Base-by-base conservation (phyloP, 2,113 vertebrate genomes). In the Empidonax alnorum region DNA sequence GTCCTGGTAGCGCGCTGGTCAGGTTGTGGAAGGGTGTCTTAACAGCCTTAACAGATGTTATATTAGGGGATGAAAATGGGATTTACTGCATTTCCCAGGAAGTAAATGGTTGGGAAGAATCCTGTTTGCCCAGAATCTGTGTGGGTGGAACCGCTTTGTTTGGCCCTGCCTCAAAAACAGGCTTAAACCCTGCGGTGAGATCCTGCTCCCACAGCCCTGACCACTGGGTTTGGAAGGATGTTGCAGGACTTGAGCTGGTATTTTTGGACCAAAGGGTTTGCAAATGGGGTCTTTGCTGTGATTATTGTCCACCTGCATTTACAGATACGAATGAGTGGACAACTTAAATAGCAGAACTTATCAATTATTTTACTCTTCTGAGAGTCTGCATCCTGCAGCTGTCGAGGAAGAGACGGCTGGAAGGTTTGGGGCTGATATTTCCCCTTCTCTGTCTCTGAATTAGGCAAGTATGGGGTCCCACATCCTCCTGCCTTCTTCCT, bases 401-500 rank as follows among this genome's bases (percentile, higher is more conserved):
- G 0, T 7, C 0, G 1, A 33, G 47, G 52, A 14, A 8, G 49
- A 8, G 0, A 2, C 2, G 12, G 12, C n/a, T 12, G 46, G 53
- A 27, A 5, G 25, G 6, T 0, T 63, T 55, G 16, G 4, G 14
- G 31, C 20, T n/a, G 67, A 16, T 27, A 15, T 62, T 74, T 87
- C 44, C 6, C 58, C 33, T 52, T 24, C 41, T 39, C 39, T 78
- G 6, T 66, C 46, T 74, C 59, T 50, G 46, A 14, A 35, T 18
- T 82, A 99, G 99, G 99, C 62, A 98, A 99, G 81, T 98, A 98
- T 11, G 98, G 99, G 39, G 96, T 94, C 39, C 96, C 92, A 24
- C 93, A 98, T 8, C 98, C 98, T 7, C 77, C 98, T 55, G 13
- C 96, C 2, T 99, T 99, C 97, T 99, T 99, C 95, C 96, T 99